These are phyloP conservation scores for Formicarius rufipectus DNA, from an alignment of 2,113 vertebrate genomes.

Conservation along the genomic window DNA sequence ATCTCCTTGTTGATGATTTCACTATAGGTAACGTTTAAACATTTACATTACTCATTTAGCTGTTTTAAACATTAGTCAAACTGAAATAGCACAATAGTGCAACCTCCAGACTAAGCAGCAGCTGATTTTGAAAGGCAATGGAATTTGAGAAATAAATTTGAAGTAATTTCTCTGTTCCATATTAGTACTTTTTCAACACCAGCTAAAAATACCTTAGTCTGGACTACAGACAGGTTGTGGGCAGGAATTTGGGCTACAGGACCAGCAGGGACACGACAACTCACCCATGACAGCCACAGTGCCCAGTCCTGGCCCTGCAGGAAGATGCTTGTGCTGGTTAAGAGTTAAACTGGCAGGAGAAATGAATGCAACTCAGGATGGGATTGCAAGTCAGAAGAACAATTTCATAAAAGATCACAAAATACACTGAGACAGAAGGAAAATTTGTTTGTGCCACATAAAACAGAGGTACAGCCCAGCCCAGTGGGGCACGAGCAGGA, in stretches of 20 bases:
- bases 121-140: not conserved
- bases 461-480: too few relatives aligned
- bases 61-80: not conserved
- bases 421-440: too few relatives aligned
- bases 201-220: not conserved
- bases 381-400: too few relatives aligned
- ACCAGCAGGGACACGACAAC: fast-evolving
- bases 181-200: not conserved
- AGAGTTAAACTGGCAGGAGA: too few relatives aligned
- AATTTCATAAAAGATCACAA: too few relatives aligned
- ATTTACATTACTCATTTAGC: not conserved
- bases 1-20: not conserved
- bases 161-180: not conserved
- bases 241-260: not conserved
- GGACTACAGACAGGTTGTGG: not conserved
- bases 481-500: too few relatives aligned
- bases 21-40: not conserved
- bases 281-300: not conserved
- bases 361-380: too few relatives aligned
- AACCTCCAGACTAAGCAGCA: not conserved
- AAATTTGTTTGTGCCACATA: too few relatives aligned
- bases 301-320: not conserved
- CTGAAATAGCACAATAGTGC: not conserved
- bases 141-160: not conserved
- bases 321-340: too few relatives aligned